phyloP scores from a whole-genome alignment of 2,888 invertebrate genomes.

The Willowsia nigromaculata region DNA sequence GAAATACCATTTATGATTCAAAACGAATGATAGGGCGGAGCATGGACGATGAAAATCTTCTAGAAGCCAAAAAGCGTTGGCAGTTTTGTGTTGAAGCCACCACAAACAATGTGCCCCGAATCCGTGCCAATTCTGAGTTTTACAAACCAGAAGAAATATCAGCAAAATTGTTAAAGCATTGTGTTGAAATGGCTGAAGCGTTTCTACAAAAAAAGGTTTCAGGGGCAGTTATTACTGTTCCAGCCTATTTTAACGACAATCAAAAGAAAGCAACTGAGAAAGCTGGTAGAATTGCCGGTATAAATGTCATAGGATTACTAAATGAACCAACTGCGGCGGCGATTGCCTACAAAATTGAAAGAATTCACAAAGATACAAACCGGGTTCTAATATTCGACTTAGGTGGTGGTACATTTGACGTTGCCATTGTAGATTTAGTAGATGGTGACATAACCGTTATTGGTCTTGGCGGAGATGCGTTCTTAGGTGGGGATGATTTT shows the following conservation, averaged over 20 bases:
- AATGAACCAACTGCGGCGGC: neutral
- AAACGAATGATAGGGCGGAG: conserved; percentile 12
- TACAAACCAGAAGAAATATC: conserved; percentile 68
- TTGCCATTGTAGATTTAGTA: neutral
- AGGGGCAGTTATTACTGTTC: neutral
- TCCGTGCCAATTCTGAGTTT: conserved; percentile 79
- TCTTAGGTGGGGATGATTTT: neutral
- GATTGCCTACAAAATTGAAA: neutral
- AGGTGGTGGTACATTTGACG: neutral
- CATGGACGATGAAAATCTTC: neutral
- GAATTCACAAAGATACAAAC: neutral
- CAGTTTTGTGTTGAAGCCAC: conserved; percentile 31
- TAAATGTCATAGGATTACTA: neutral
- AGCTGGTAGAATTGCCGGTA: neutral
- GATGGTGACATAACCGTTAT: neutral
- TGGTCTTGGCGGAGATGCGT: neutral
- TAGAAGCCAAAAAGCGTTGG: neutral
- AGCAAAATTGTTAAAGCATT: conserved; percentile 50
- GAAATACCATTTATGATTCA: conserved; percentile 12
- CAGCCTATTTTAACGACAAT: neutral
- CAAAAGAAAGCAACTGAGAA: neutral
- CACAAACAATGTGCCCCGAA: conserved; percentile 82
- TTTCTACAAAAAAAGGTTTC: neutral
- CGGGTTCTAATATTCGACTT: neutral
- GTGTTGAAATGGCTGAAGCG: neutral